Evolutionary conservation across 1,140 invertebrate species (phyloP).

Genomic region (Apis laboriosa): DNA sequence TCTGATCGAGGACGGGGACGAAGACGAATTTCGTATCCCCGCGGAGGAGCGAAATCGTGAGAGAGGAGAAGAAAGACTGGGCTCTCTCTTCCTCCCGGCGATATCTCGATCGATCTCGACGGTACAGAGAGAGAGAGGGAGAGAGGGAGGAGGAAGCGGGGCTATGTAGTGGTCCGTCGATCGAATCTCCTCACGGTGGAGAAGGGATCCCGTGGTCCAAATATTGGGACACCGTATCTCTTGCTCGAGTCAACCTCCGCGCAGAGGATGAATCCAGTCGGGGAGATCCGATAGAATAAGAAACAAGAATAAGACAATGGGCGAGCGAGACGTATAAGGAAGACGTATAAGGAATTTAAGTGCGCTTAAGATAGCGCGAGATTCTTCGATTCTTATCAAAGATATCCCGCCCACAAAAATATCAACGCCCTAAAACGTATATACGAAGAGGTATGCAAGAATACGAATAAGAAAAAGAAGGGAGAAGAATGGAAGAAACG

Average conservation of each 20-base stretch:
- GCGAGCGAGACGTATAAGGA: too few relatives aligned
- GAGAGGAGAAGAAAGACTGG: background rate
- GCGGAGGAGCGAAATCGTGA: background rate
- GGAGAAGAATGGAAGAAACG: background rate
- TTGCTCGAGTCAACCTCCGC: constrained; percentile 30
- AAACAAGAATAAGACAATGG: background rate
- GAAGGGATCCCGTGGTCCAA: constrained; percentile 69
- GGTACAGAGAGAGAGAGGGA: constrained; percentile 20
- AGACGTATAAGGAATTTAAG: background rate
- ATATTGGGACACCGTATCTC: constrained; percentile 74
- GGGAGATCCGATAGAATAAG: background rate
- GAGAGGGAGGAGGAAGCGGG: constrained; percentile 18
- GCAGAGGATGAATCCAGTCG: background rate
- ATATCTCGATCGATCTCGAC: constrained; percentile 64
- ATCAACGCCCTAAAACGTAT: too few relatives aligned
- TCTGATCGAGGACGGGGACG: background rate
- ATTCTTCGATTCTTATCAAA: too few relatives aligned
- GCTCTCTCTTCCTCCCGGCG: constrained; percentile 36
- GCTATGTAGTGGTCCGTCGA: constrained; percentile 50
- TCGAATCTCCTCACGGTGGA: constrained; percentile 48
- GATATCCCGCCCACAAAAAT: too few relatives aligned
- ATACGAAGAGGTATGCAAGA: background rate
- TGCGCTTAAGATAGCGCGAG: too few relatives aligned
- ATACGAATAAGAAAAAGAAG: background rate
- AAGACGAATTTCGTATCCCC: constrained; percentile 34